Evolutionary conservation across 1,140 invertebrate species (phyloP), one percentile per base, ranked within the genome.

Genomic region (Micrasema longulum): DNA sequence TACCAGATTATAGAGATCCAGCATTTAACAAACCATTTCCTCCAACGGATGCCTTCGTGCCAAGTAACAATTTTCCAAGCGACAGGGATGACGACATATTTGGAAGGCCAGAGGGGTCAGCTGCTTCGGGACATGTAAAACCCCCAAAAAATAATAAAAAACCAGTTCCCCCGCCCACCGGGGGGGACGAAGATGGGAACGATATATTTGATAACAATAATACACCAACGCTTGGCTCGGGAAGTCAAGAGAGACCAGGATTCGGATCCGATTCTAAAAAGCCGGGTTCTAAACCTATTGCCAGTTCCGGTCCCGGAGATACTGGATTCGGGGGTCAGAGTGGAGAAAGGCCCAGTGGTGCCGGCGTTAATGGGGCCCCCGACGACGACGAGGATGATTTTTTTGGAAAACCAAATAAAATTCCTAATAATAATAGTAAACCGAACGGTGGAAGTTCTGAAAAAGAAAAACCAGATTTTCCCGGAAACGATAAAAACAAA

Each of bases 111-210:
- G 83, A 84, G 47, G 84, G 83, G 26, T 83, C 86, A 26, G 85
- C 85, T 26, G 87, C 84, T 35, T 87, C 85, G 71, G 86, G 85
- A 0, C 82, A 84, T 76, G 79, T 83, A 26, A 85, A 85, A 74
- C 82, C 84, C 36, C 80, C 78, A 60, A 73, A 76, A 16, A 71
- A 73, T 45, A 65, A 65, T 36, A 67, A 66, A 18, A 74, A 43
- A 38, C 71, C 53, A 26, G 62, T 80, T 26, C 82, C 80, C 57
- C 78, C 81, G 10, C 50, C 63, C 12, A 78, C 77, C 14, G 78
- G 76, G 67, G 80, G 82, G n/a, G 62, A 45, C 20, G 67, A 50
- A 20, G 60, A 73, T 64, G 50, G 66, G 52, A 69, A 77, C 52
- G 78, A 77, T 48, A 48, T 77, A 38, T 75, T 71, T 16, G 75